Percentiles rank a stretch among this genome's conserved stretches.
Evolutionary conservation across 1,140 invertebrate genomes (phyloP).

Genomic region (Listronotus oregonensis): DNA sequence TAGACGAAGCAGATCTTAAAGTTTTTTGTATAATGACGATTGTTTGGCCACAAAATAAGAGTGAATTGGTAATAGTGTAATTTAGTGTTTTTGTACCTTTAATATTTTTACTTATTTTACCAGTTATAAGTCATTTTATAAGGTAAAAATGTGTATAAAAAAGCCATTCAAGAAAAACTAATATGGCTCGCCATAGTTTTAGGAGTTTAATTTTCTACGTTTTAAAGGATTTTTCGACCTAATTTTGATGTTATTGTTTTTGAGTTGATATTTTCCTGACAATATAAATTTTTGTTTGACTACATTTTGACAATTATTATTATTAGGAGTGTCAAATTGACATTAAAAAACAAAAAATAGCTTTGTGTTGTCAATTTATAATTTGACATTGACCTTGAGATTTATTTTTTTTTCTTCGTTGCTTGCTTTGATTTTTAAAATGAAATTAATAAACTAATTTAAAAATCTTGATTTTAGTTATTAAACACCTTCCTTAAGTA

Average conservation of each 20-base stretch:
- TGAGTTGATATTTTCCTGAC: no score
- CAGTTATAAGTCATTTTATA: slow-evolving; percentile 45
- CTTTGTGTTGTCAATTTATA: slow-evolving; percentile 46
- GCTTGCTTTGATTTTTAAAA: background rate
- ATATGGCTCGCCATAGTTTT: slow-evolving; percentile 42
- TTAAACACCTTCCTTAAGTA: background rate
- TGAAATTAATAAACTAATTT: background rate
- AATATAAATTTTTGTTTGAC: no score
- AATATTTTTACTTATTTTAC: slow-evolving; percentile 34
- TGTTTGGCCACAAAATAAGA: slow-evolving; percentile 45
- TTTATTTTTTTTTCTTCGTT: slow-evolving; percentile 6
- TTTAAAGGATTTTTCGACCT: no score
- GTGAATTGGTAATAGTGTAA: slow-evolving; percentile 51
- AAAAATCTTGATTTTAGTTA: no score
- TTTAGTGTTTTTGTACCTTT: slow-evolving; percentile 33
- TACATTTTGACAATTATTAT: slow-evolving; percentile 11
- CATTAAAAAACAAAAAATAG: slow-evolving; percentile 39
- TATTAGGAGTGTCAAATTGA: slow-evolving; percentile 34
- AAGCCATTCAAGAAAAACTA: slow-evolving; percentile 41
- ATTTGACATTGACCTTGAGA: slow-evolving; percentile 47
- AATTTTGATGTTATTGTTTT: slow-evolving; percentile 9
- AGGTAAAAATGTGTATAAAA: slow-evolving; percentile 43
- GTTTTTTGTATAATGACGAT: slow-evolving; percentile 53
- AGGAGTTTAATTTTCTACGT: slow-evolving; percentile 10
- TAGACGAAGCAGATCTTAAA: slow-evolving; percentile 42